phyloP scores from a whole-genome alignment of 2,113 vertebrate genomes.

The Cynocephalus volans region DNA sequence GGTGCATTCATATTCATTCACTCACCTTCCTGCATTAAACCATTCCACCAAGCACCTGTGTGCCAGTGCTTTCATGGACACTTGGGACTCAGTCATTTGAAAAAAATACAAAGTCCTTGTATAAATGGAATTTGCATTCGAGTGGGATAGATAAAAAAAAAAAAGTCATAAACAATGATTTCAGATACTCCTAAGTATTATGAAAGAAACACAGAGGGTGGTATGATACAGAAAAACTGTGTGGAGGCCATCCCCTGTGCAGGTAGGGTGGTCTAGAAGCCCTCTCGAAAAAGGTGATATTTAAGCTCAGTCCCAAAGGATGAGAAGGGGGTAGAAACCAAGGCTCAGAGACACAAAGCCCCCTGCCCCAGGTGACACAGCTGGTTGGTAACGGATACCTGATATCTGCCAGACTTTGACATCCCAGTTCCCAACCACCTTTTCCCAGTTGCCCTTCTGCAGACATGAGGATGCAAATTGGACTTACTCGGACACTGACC shows the following conservation, averaged over 20 bases:
- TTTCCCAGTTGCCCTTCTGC: rapidly evolving
- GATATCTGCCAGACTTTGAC: rapidly evolving
- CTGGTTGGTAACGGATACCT: too few species aligned
- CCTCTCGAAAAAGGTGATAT: neutral
- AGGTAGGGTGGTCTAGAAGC: neutral
- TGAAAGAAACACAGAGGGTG: rapidly evolving
- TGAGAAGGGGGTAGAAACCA: neutral
- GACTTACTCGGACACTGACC: rapidly evolving
- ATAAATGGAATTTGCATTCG: rapidly evolving
- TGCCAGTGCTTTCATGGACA: rapidly evolving
- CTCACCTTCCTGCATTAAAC: neutral
- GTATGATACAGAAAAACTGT: rapidly evolving
- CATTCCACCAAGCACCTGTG: rapidly evolving
- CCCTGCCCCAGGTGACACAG: neutral
- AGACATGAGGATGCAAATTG: rapidly evolving
- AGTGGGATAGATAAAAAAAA: rapidly evolving
- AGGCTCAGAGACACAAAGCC: neutral
- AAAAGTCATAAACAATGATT: rapidly evolving
- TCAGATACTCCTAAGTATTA: rapidly evolving
- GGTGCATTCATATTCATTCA: rapidly evolving
- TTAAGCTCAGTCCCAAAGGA: rapidly evolving
- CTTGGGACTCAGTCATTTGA: rapidly evolving
- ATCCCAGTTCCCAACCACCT: neutral
- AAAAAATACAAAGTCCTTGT: neutral
- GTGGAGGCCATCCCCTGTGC: rapidly evolving